phyloP scores from a whole-genome alignment of 2,113 vertebrate species.

The Phyllopteryx taeniolatus region DNA sequence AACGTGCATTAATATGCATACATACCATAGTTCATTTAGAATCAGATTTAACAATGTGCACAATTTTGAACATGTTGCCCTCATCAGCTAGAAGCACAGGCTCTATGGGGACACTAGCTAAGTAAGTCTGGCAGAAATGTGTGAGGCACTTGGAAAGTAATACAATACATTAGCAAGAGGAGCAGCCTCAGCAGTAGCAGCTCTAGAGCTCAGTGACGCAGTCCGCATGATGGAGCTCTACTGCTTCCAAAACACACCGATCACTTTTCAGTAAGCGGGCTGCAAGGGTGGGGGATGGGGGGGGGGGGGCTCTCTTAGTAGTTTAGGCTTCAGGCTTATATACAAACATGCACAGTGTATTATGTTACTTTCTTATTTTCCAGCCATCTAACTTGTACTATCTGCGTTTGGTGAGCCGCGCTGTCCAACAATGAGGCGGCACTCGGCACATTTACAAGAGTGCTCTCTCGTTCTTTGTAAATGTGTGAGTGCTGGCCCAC shows the following conservation, averaged over 20 bases:
- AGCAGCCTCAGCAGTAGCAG: slow-evolving; percentile 25
- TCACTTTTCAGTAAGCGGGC: slow-evolving; percentile 36
- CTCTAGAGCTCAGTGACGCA: slow-evolving; percentile 27
- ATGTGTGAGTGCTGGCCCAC: background rate
- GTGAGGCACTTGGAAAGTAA: background rate
- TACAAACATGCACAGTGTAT: slow-evolving; percentile 21
- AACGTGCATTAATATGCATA: no score
- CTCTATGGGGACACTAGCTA: no score
- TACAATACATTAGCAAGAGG: slow-evolving; percentile 13
- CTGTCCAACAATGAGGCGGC: slow-evolving; percentile 30
- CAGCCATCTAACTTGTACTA: slow-evolving; percentile 50
- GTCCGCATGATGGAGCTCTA: slow-evolving; percentile 43
- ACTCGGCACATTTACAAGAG: background rate
- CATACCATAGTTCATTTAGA: no score
- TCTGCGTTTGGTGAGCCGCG: slow-evolving; percentile 33
- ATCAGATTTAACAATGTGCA: no score
- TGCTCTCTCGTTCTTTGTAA: background rate
- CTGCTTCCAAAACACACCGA: slow-evolving; percentile 36
- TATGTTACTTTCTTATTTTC: slow-evolving; percentile 33
- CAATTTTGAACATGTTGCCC: no score
- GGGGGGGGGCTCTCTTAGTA: background rate
- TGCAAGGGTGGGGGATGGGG: slow-evolving; percentile 10
- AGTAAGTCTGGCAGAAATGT: no score
- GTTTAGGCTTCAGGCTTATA: slow-evolving; percentile 33
- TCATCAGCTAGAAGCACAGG: no score